These are phyloP conservation scores for Halocaridina rubra DNA, from an alignment of 2,888 invertebrate species.

Conservation along the genomic window DNA sequence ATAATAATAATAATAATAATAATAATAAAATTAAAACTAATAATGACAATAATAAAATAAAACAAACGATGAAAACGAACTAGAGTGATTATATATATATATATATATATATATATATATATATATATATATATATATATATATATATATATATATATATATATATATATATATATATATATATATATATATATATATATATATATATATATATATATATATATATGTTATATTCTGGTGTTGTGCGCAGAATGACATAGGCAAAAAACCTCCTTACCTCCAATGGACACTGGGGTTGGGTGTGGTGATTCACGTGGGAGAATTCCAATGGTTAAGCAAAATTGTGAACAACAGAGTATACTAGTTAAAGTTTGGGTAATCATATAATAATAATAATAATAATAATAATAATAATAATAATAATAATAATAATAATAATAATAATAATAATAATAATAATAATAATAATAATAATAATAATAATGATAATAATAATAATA, in stretches of 20 bases:
- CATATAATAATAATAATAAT: too few relatives aligned
- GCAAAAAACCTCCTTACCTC: constrained; percentile 42
- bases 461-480: too few relatives aligned
- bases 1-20: too few relatives aligned
- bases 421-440: too few relatives aligned
- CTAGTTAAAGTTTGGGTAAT: not conserved
- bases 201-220: not conserved
- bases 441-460: too few relatives aligned
- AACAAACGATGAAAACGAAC: too few relatives aligned
- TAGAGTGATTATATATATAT: not conserved
- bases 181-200: constrained; percentile 22
- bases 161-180: constrained; percentile 16
- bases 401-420: too few relatives aligned
- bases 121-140: not conserved
- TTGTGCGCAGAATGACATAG: constrained; percentile 43
- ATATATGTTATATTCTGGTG: constrained; percentile 32
- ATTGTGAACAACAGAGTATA: constrained; percentile 41
- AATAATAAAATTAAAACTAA: too few relatives aligned
- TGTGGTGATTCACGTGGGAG: constrained; percentile 47
- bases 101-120: not conserved
- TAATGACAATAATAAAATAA: too few relatives aligned
- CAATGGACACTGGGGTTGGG: constrained; percentile 50
- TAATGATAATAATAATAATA: too few relatives aligned
- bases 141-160: constrained; percentile 20
- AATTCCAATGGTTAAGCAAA: too few relatives aligned